phyloP scores from a whole-genome alignment of 2,113 vertebrate genomes.

The Sander vitreus region DNA sequence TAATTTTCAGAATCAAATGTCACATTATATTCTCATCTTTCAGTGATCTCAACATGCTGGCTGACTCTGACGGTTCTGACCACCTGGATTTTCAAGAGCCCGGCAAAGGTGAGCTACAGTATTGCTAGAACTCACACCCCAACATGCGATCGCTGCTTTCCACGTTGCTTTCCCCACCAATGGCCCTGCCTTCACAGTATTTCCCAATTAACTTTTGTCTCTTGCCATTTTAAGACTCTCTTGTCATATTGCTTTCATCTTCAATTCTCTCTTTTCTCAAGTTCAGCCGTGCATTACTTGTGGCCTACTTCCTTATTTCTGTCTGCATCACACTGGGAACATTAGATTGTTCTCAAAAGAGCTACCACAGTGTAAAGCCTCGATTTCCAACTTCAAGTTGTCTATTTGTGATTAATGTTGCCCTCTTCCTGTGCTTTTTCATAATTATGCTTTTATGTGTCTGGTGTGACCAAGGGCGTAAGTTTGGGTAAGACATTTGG shows the following conservation, averaged over 20 bases:
- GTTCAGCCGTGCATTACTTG: constrained; percentile 2
- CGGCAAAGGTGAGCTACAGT: constrained; percentile 79
- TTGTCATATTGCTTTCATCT: constrained; percentile 12
- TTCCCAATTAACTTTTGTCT: constrained; percentile 26
- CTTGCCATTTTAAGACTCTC: background rate
- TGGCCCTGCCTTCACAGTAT: background rate
- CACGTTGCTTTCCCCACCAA: background rate
- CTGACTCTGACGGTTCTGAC: constrained; percentile 89
- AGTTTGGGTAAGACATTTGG: too few species aligned
- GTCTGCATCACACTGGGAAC: background rate
- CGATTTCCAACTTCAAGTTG: background rate
- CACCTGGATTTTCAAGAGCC: constrained; percentile 92
- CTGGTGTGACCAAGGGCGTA: background rate
- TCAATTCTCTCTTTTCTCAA: constrained; percentile 16
- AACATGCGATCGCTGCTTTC: background rate
- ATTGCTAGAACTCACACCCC: background rate
- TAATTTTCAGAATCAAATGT: background rate
- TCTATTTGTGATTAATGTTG: background rate
- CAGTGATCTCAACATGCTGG: constrained; percentile 97
- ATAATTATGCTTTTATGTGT: background rate
- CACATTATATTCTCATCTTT: constrained; percentile 50
- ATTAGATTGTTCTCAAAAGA: constrained; percentile 5
- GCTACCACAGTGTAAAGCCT: background rate
- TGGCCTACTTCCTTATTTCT: constrained; percentile 24
- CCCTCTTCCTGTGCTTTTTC: background rate